A percentile compares a stretch with the other conserved stretches of the same genome.
Conservation (phyloP, 2,888 invertebrate species). For the Drosophila nr. perissopoda region DNA sequence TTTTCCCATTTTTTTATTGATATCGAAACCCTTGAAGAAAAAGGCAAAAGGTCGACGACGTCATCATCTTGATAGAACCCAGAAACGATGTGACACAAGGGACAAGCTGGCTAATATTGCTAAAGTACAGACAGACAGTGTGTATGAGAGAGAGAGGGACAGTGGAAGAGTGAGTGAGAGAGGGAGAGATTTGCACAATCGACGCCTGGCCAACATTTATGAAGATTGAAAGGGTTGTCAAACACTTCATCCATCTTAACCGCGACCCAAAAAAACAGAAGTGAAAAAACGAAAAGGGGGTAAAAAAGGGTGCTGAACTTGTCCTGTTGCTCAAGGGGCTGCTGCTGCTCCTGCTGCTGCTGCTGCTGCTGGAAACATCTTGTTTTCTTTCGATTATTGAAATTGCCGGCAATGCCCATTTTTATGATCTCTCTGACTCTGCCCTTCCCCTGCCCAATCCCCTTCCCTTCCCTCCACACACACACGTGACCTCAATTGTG, state of each 20-base stretch:
- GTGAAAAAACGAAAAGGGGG: constrained; percentile 37
- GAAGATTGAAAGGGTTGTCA: constrained; percentile 84
- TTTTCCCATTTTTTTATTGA: constrained; percentile 55
- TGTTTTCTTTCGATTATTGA: constrained; percentile 82
- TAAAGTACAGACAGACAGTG: constrained; percentile 21
- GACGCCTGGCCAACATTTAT: constrained; percentile 78
- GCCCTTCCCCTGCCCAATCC: not conserved
- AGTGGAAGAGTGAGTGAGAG: not conserved
- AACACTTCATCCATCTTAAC: constrained; percentile 82
- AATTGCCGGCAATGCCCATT: constrained; percentile 69
- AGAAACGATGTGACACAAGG: constrained; percentile 76
- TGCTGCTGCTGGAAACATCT: constrained; percentile 64
- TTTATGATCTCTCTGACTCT: constrained; percentile 51
- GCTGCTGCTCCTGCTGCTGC: constrained; percentile 3
- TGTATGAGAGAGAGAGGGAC: constrained; percentile 7
- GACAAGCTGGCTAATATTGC: constrained; percentile 75
- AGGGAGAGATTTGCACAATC: constrained; percentile 47
- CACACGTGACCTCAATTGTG: constrained; percentile 74
- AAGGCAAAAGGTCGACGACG: constrained; percentile 57
- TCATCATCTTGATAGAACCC: constrained; percentile 73
- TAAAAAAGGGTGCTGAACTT: constrained; percentile 51
- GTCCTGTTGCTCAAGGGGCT: constrained; percentile 56
- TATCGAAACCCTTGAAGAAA: constrained; percentile 44
- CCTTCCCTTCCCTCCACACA: not conserved
- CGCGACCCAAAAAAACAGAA: constrained; percentile 31